phyloP scores from a whole-genome alignment of 2,888 invertebrate species.

The Lordiphosa fenestrarum region DNA sequence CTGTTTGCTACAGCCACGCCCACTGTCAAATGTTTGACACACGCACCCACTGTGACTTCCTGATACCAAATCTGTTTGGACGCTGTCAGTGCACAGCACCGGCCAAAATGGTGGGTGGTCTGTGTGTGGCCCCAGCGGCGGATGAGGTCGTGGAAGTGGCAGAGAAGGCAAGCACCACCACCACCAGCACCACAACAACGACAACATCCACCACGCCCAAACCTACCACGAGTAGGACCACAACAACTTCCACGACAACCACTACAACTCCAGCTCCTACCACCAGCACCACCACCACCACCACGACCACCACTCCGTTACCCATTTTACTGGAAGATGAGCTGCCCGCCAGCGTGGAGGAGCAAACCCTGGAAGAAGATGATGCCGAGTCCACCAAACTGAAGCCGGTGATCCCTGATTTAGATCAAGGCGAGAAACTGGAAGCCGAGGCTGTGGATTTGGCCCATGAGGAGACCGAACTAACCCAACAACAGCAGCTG shows the following conservation, averaged over 20 bases:
- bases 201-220: conserved; percentile 38
- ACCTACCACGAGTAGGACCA: conserved; percentile 29
- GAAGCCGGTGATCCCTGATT: conserved; percentile 33
- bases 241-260: conserved; percentile 44
- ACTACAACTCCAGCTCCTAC: conserved; percentile 28
- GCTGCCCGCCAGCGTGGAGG: conserved; percentile 53
- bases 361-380: conserved; percentile 75
- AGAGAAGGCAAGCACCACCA: conserved; percentile 46
- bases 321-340: conserved; percentile 48
- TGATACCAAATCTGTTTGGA: conserved; percentile 93
- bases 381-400: conserved; percentile 46
- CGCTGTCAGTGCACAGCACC: conserved; percentile 90
- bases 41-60: conserved; percentile 92
- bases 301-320: conserved; percentile 28
- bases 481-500: conserved; percentile 44
- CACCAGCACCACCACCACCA: conserved; percentile 37
- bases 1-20: conserved; percentile 93
- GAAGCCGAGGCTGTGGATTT: conserved; percentile 42
- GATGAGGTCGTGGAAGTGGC: conserved; percentile 36
- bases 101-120: conserved; percentile 84
- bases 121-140: conserved; percentile 81
- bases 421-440: conserved; percentile 46
- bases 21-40: conserved; percentile 92
- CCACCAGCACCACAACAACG: conserved; percentile 38
- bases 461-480: conserved; percentile 59